A percentile compares a stretch with the other conserved stretches of the same genome.
phyloP scores from a whole-genome alignment of 2,888 invertebrate genomes.

The Stratiomys singularior region DNA sequence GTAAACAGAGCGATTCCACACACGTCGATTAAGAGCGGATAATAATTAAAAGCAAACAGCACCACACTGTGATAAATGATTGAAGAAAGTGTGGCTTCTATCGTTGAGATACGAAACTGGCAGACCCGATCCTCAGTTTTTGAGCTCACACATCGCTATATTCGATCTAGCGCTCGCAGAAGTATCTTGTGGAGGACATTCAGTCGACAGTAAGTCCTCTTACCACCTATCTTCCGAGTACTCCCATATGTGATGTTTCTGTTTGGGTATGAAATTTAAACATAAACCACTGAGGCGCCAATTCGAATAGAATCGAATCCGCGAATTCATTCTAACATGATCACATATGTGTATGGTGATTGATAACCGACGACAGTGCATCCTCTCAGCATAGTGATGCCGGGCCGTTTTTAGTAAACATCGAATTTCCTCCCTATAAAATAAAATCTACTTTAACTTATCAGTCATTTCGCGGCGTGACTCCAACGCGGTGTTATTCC shows the following conservation, averaged over 20 bases:
- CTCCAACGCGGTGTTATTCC: constrained; percentile 22
- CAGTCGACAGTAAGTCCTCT: neutral
- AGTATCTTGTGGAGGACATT: neutral
- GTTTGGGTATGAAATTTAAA: neutral
- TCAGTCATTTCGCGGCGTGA: constrained; percentile 36
- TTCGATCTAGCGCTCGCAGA: too few relatives aligned
- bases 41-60: constrained; percentile 41
- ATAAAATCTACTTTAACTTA: constrained; percentile 28
- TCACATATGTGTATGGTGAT: neutral
- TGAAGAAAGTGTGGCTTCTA: constrained; percentile 37
- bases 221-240: neutral
- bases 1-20: constrained; percentile 23
- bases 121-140: neutral
- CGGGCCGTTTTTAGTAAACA: neutral
- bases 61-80: constrained; percentile 33
- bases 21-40: constrained; percentile 20
- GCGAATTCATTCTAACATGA: neutral
- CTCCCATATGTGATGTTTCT: neutral
- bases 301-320: neutral
- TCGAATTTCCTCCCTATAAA: constrained; percentile 30
- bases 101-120: neutral
- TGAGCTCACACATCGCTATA: too few relatives aligned
- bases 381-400: constrained; percentile 7
- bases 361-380: constrained; percentile 11
- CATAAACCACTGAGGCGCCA: neutral